These are phyloP conservation scores for Rhagoletis pomonella DNA, from an alignment of 1,140 invertebrate genomes.

Conservation along the genomic window DNA sequence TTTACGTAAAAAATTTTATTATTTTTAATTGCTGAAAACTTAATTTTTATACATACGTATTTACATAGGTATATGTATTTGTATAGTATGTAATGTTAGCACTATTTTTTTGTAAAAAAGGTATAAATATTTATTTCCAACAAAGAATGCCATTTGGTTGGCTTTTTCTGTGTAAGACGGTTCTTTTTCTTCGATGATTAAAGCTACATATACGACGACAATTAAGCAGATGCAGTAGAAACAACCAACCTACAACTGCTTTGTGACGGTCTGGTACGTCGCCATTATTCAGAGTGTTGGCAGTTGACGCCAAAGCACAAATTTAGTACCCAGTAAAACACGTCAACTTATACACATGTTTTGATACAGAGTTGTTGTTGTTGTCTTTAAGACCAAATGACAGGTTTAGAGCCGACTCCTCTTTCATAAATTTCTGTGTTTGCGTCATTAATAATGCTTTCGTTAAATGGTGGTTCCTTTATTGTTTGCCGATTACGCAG, in stretches of 20 bases:
- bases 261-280: neutral
- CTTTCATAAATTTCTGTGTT: no score
- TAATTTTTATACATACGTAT: neutral
- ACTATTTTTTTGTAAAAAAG: no score
- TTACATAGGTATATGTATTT: neutral
- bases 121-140: neutral
- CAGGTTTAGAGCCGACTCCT: neutral
- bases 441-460: no score
- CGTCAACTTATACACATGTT: constrained; percentile 2
- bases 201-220: neutral
- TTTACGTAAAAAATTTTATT: neutral
- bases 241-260: neutral
- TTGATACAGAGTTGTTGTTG: neutral
- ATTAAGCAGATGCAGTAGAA: neutral
- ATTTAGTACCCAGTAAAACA: constrained; percentile 23
- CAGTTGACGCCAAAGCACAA: constrained; percentile 26
- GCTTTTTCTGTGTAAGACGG: neutral
- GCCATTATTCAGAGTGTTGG: neutral
- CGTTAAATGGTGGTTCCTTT: no score
- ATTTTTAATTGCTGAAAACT: neutral
- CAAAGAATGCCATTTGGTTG: neutral
- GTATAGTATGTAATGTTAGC: no score
- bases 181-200: neutral
- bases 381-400: neutral
- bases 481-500: no score